Base-by-base conservation (phyloP, 2,797 vertebrate species). In the Halcyon chelicuti region DNA sequence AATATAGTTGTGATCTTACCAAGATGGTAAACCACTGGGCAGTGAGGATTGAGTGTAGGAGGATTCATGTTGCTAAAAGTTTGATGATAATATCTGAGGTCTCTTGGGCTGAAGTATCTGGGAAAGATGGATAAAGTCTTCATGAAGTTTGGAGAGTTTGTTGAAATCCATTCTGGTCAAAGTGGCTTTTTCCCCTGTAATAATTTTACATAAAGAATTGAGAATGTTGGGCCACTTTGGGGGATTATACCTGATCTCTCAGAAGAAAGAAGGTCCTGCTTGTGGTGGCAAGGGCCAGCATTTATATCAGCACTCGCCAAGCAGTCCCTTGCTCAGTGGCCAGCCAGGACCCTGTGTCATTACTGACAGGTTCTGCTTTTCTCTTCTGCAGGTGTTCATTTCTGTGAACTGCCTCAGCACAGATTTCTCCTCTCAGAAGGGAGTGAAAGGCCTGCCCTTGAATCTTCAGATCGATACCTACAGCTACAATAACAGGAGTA, bases 371-470 rank as follows among this genome's bases (percentile, higher is more conserved):
- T 47, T 13, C 52, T 83, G 35, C 68, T 72, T 86, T 82, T 66
- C 40, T 74, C 55, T 78, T 86, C 83, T 68, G 19, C 97, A 99
- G 99, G 99, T 99, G 95, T 99, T 99, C 97, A 98, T 99, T 97
- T 99, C 99, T 0, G 99, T 99, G 95, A 99, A 99, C 98, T 99
- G 99, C 90, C 98, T 99, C 93, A 99, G 99, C 97, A 99, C 99
- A 1, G 99, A 99, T 92, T 99, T 99, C 97, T 99, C 99, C 42
- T 99, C 99, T 57, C 99, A 99, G 98, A 99, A 99, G 73, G 99
- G 99, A 7, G 99, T 99, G 86, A 99, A 99, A 96, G 99, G 99
- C 26, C 98, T 99, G 14, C 99, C 99, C 1, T 98, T 99, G 51
- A 99, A 99, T 97, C 98, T 99, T 88, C 99, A 99, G 95, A 99